phyloP scores from a whole-genome alignment of 2,113 vertebrate genomes.

The Dicaeum eximium region DNA sequence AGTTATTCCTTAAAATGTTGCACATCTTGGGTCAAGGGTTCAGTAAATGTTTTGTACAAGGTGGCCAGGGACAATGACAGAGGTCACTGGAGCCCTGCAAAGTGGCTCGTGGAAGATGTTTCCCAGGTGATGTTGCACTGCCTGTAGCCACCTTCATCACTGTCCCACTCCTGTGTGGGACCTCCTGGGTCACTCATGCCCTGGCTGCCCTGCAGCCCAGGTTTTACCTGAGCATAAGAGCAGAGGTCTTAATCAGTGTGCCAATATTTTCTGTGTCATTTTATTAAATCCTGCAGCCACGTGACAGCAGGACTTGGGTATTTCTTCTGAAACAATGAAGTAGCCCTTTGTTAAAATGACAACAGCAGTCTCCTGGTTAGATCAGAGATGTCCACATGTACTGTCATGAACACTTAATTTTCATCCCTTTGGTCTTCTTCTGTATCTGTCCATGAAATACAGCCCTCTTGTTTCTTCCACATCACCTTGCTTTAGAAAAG shows the following conservation, averaged over 20 bases:
- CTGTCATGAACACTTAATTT: not conserved
- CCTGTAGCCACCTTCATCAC: not conserved
- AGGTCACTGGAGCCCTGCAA: not conserved
- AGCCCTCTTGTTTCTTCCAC: not conserved
- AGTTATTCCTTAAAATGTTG: not conserved
- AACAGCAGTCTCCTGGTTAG: not conserved
- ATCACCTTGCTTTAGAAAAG: not conserved
- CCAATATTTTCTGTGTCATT: fast-evolving
- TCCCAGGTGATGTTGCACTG: not conserved
- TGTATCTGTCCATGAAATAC: not conserved
- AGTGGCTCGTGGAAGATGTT: not conserved
- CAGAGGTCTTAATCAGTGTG: not conserved
- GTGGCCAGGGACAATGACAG: not conserved
- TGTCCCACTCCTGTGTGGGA: not conserved
- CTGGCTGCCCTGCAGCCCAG: not conserved
- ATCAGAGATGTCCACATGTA: not conserved
- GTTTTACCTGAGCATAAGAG: not conserved
- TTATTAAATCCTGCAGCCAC: not conserved
- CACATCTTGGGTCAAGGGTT: not conserved
- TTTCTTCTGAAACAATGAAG: not conserved
- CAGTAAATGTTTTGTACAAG: not conserved
- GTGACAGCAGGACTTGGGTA: not conserved
- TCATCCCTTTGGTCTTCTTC: not conserved
- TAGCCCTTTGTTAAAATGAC: not conserved
- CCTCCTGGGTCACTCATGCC: not conserved